Conservation (phyloP, 2,113 vertebrate genomes). For the Athene noctua region DNA sequence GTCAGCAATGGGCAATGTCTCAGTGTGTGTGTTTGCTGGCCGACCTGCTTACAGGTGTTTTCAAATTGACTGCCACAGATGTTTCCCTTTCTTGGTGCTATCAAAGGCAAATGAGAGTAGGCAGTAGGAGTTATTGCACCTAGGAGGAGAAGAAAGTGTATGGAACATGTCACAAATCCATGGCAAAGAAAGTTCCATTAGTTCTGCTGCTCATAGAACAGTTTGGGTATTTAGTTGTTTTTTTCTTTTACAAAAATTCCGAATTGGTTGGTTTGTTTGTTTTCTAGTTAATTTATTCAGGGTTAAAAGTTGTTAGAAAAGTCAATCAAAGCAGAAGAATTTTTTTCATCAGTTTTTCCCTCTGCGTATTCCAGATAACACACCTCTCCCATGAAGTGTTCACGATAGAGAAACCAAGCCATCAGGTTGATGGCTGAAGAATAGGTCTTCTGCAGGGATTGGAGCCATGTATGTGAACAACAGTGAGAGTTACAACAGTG, state of each 20-base stretch:
- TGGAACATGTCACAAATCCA: background rate
- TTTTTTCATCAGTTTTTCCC: fast-evolving
- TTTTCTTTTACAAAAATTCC: background rate
- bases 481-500: background rate
- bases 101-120: background rate
- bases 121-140: background rate
- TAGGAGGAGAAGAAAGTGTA: background rate
- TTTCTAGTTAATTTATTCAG: background rate
- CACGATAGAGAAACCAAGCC: background rate
- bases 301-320: background rate
- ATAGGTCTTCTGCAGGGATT: background rate
- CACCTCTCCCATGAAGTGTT: background rate
- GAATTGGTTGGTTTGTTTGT: background rate
- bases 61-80: background rate
- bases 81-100: background rate
- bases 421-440: background rate
- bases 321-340: background rate
- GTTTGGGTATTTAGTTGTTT: background rate
- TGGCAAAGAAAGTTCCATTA: background rate
- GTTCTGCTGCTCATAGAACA: background rate
- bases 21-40: background rate
- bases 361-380: background rate
- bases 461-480: background rate
- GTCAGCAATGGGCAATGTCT: background rate
- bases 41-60: background rate